Base-by-base conservation (phyloP, 2,888 invertebrate species). In the Erpobdella octoculata region DNA sequence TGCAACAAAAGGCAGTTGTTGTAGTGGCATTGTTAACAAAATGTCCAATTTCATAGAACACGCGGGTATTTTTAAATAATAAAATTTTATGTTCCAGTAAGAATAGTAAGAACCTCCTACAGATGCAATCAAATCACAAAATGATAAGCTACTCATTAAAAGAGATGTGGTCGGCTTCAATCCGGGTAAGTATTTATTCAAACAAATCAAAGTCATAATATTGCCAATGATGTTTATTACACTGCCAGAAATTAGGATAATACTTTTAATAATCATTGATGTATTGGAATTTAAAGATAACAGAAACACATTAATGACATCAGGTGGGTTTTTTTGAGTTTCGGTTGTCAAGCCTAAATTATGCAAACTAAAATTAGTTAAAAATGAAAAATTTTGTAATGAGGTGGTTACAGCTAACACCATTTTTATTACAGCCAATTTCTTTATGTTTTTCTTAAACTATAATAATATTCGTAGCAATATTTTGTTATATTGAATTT, bases 71-170 rank as follows among this genome's bases (percentile, higher is more conserved):
- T 62, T 35, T 5, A 62, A 35, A 35, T 62, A 62, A 35, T 33
- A 62, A 31, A 62, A 5, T 6, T 35, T 31, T n/a, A 62, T 1
- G 33, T 62, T 62, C 62, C 62, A 62, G 15, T 62, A 62, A 1
- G 62, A 31, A 31, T 62, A 35, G 31, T 62, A 62, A 62, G n/a
- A 62, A 28, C 31, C 62, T 33, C 33, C 31, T 4, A 31, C n/a
- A 9, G 31, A 28, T 33, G 33, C 31, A 3, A 62, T 62, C 1
- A 31, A 1, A 33, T 31, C 31, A 35, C 28, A 33, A n/a, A 62
- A n/a, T n/a, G 31, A 62, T 35, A 62, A 35, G 33, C 62, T 62
- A n/a, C 33, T 35, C 35, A 62, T 35, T 62, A 62, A n/a, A n/a
- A 35, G 33, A 31, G 62, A 28, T 33, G 62, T 62, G 31, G n/a